Percentiles rank a stretch among this genome's conserved stretches.
Evolutionary conservation across 2,797 vertebrate species (phyloP).

Genomic region (Champsocephalus esox): DNA sequence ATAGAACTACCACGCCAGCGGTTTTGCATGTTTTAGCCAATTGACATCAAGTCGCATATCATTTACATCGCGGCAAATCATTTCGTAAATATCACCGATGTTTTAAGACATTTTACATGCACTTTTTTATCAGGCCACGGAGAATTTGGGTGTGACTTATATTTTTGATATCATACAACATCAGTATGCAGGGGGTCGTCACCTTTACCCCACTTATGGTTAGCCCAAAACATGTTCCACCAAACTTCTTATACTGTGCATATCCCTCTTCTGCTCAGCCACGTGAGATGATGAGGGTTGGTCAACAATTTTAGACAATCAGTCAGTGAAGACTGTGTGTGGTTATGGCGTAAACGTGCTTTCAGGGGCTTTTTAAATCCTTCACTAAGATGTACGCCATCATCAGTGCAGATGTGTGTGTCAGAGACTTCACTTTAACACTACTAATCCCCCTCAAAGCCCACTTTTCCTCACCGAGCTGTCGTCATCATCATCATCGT

Average conservation of each 20-base stretch:
- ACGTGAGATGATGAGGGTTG: neutral
- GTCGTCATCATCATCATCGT: constrained; percentile 85
- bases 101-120: neutral
- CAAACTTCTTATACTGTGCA: neutral
- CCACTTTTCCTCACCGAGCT: constrained; percentile 85
- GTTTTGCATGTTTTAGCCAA: neutral
- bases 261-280: neutral
- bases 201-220: too few relatives aligned
- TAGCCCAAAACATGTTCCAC: too few relatives aligned
- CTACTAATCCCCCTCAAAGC: neutral
- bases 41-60: neutral
- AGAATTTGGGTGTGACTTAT: too few relatives aligned
- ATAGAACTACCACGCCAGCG: neutral
- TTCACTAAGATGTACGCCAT: neutral
- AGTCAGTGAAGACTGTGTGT: neutral
- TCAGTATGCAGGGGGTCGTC: too few relatives aligned
- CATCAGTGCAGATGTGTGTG: neutral
- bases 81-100: neutral
- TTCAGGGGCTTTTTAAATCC: neutral
- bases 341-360: neutral
- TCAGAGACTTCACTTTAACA: neutral
- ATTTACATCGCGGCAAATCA: neutral
- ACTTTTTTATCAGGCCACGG: neutral
- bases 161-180: too few relatives aligned
- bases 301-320: neutral